Conservation (phyloP, 2,113 vertebrate species). For the Trachemys scripta region DNA sequence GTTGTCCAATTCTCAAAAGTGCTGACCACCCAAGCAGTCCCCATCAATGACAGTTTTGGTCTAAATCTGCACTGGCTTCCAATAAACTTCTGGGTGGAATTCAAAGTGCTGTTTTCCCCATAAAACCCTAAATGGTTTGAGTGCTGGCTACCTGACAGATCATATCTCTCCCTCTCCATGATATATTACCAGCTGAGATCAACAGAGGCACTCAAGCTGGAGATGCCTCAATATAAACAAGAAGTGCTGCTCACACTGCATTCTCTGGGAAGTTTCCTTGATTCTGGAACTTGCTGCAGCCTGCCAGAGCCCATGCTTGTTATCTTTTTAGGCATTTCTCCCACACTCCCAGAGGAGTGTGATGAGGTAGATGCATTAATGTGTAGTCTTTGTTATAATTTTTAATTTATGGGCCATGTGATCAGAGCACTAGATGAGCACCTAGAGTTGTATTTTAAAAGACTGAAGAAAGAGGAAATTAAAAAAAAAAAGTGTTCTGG, state of each 20-base stretch:
- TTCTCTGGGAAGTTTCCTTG: not conserved
- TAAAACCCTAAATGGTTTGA: not conserved
- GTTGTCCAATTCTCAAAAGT: not conserved
- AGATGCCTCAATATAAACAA: not conserved
- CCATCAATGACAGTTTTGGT: not conserved
- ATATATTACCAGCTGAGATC: fast-evolving
- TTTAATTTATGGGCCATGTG: not conserved
- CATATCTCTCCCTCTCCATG: not conserved
- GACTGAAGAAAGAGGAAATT: not conserved
- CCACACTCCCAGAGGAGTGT: not conserved
- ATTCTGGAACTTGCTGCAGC: fast-evolving
- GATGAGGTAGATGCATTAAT: not conserved
- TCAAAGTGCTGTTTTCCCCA: not conserved
- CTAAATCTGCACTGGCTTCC: not conserved
- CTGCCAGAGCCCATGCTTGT: fast-evolving
- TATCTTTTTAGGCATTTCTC: fast-evolving
- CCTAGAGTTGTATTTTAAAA: no score
- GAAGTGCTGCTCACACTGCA: fast-evolving
- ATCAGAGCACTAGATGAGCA: not conserved
- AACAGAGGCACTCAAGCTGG: not conserved
- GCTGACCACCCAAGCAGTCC: not conserved
- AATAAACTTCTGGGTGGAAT: not conserved
- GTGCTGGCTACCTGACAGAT: not conserved
- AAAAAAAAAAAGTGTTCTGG: not conserved
- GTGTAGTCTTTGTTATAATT: not conserved